Conservation (phyloP, 2,797 vertebrate species). For the Tarsius wallacei region DNA sequence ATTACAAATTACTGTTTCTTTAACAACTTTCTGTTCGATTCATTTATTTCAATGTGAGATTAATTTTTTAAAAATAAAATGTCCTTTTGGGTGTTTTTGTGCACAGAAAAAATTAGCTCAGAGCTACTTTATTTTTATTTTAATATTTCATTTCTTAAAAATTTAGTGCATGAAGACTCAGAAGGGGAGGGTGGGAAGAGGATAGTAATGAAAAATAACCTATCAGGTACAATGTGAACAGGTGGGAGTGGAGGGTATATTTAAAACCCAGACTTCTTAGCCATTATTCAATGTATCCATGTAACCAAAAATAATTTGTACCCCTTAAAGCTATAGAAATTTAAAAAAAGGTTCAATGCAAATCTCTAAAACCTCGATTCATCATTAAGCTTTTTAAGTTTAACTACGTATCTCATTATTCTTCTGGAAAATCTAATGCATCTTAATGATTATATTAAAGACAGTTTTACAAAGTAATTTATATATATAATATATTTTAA, state of each 20-base stretch:
- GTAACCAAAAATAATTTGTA: no score
- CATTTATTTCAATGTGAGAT: neutral
- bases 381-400: constrained; percentile 36
- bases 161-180: neutral
- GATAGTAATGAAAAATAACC: no score
- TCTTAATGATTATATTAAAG: constrained; percentile 37
- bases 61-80: neutral
- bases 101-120: neutral
- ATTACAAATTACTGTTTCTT: neutral
- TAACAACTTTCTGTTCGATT: neutral
- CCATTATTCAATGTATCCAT: no score
- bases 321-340: no score
- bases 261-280: no score
- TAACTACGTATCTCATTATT: neutral
- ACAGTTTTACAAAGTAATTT: constrained; percentile 2
- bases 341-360: neutral
- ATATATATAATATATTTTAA: neutral
- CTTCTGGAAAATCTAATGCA: neutral
- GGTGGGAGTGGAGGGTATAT: no score
- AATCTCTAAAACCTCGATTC: neutral
- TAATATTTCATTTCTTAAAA: neutral
- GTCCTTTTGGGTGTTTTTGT: neutral
- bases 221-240: no score
- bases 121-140: constrained; percentile 33
- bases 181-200: no score